Evolutionary conservation across 2,113 vertebrate species (phyloP).

Genomic region (Elaphurus davidianus): DNA sequence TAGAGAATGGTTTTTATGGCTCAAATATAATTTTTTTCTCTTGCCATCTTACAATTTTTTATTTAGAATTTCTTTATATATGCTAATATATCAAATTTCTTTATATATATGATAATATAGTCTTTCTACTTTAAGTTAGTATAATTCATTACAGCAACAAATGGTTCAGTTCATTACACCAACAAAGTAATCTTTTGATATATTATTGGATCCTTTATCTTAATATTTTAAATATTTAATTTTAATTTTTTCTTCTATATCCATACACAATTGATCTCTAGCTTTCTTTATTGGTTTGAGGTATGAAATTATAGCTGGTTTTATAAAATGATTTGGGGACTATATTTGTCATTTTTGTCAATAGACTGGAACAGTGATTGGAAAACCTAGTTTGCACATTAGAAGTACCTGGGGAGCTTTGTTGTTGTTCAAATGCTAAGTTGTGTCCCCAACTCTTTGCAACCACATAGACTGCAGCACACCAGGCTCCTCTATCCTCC

Average conservation of each 20-base stretch:
- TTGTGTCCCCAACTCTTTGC: not conserved
- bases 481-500: not conserved
- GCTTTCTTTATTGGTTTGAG: not conserved
- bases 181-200: not conserved
- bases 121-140: not conserved
- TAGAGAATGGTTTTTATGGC: not conserved
- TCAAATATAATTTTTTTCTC: not conserved
- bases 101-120: not conserved
- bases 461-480: not conserved
- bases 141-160: not conserved
- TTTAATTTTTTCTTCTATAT: not conserved
- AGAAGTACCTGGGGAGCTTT: not conserved
- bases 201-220: not conserved
- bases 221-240: not conserved
- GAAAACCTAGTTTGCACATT: not conserved
- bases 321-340: not conserved
- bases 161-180: not conserved
- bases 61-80: not conserved
- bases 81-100: not conserved
- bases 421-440: not conserved
- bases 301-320: not conserved
- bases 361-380: not conserved
- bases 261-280: not conserved
- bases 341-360: not conserved
- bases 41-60: not conserved